Percentiles rank a stretch among this genome's conserved stretches.
phyloP scores from a whole-genome alignment of 2,888 invertebrate genomes.

The Meloe dianella region DNA sequence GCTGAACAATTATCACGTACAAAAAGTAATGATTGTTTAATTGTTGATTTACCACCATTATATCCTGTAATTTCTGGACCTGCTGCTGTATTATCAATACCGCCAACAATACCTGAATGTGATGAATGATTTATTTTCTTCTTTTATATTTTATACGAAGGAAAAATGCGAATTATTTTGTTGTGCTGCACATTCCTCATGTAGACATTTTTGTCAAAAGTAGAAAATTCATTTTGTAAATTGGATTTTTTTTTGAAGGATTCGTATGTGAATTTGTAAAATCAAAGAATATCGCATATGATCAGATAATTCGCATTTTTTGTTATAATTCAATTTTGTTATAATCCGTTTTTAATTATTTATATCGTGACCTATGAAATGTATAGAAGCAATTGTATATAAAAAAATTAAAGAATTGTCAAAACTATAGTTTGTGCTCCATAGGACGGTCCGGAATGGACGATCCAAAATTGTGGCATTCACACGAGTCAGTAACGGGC shows the following conservation, averaged over 20 bases:
- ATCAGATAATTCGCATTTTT: background rate
- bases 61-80: conserved; percentile 28
- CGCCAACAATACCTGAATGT: conserved; percentile 57
- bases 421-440: no score
- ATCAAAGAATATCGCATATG: background rate
- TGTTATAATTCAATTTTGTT: background rate
- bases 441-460: no score
- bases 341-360: background rate
- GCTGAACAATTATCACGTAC: conserved; percentile 35
- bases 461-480: no score
- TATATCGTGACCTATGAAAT: background rate
- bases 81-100: conserved; percentile 47
- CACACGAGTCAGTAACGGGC: no score
- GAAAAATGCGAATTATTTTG: background rate
- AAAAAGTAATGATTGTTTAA: background rate
- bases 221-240: background rate
- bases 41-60: conserved; percentile 20
- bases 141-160: background rate
- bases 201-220: no score
- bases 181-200: background rate
- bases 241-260: background rate
- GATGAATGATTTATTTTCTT: conserved; percentile 42
- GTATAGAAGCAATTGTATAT: background rate
- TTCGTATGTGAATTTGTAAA: background rate
- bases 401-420: no score